Base-by-base conservation (phyloP, 2,797 vertebrate genomes). In the Petrocephalus sullivani region DNA sequence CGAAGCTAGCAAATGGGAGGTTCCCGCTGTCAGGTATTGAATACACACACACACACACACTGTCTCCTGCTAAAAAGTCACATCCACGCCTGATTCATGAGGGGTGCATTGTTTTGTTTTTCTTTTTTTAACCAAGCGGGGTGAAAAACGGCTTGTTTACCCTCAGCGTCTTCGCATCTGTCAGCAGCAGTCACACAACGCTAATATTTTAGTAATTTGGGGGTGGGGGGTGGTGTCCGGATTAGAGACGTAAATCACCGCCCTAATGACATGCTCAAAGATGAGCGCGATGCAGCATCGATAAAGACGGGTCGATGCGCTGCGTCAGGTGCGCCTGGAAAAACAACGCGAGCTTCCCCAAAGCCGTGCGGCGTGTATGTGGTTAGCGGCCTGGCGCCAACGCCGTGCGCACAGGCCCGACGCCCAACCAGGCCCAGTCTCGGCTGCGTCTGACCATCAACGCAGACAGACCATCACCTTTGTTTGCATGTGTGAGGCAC, bases 141-240 rank as follows among this genome's bases (percentile, higher is more conserved):
- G 51, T 83, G 81, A 54, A 83, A 83, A 83, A 83, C n/a, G 21
- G 51, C 51, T 54, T 83, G 49, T 83, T 81, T 81, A 81, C 75
- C 41, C 75, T n/a, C 41, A 4, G n/a, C 10, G 4, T 54, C 53
- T 83, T 83, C 51, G 1, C 81, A 83, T 83, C 81, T 14, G 51
- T 83, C 81, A 83, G 37, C n/a, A 4, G 81, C 81, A 12, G 10
- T 54, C 81, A 54, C 46, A 10, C 81, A 23, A 53, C 41, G 51
- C 81, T 83, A 83, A 83, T 83, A 28, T 83, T 83, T 54, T 83
- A 21, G 51, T 83, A 83, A 83, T 83, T 54, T 83, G n/a, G 51
- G n/a, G 21, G 21, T 83, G n/a, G 9, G 9, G n/a, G 46, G 51
- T 21, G 49, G 54, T 51, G 49, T 54, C 21, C 46, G 2, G 46